phyloP scores from a whole-genome alignment of 1,140 invertebrate species.

The Pantala flavescens region DNA sequence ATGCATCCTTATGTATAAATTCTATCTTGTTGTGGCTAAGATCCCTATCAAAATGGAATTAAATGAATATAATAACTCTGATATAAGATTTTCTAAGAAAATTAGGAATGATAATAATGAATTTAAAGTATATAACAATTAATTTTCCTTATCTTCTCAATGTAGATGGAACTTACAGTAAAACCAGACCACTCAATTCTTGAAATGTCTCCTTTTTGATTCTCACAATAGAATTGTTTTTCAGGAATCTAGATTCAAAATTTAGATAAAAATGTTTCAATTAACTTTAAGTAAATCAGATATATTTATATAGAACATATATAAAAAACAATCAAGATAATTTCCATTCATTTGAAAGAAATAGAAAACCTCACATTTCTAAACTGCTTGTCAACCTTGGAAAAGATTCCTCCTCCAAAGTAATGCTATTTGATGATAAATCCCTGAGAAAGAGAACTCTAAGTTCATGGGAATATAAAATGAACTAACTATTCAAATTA shows the following conservation, averaged over 20 bases:
- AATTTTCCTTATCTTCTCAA: no score
- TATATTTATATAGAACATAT: no score
- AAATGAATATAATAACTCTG: no score
- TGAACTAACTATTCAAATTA: constrained; percentile 15
- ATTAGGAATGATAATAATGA: no score
- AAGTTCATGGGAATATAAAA: background rate
- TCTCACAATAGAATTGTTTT: constrained; percentile 35
- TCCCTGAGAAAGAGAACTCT: constrained; percentile 25
- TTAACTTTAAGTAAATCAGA: no score
- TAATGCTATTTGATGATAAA: constrained; percentile 34
- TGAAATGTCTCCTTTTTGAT: constrained; percentile 37
- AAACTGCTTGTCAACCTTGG: constrained; percentile 36
- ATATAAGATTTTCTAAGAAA: no score
- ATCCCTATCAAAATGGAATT: background rate
- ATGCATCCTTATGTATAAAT: background rate
- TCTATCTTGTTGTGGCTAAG: background rate
- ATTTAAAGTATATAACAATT: no score
- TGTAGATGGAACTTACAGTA: background rate
- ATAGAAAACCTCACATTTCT: constrained; percentile 40
- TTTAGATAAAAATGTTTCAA: constrained; percentile 18
- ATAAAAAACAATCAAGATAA: constrained; percentile 9
- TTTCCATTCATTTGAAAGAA: background rate
- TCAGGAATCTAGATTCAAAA: constrained; percentile 35
- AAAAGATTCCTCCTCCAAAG: constrained; percentile 33
- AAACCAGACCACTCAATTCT: constrained; percentile 32